A percentile compares a stretch with the other conserved stretches of the same genome.
These are phyloP conservation scores for Crioceris asparagi DNA, from an alignment of 2,888 invertebrate species.

Conservation along the genomic window DNA sequence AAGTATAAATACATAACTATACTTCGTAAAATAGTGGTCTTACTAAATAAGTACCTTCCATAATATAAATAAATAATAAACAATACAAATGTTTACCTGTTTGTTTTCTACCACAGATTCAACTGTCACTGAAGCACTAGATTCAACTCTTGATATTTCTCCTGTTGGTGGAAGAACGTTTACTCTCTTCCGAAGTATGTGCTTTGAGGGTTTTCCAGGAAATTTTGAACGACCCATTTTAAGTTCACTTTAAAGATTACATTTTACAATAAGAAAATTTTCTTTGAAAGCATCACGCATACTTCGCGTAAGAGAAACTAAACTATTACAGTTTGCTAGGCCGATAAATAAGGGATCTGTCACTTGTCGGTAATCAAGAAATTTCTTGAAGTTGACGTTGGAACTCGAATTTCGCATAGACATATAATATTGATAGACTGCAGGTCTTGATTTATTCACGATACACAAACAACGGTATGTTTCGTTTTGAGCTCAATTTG, in stretches of 20 bases:
- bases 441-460: too few relatives aligned
- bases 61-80: constrained; percentile 4
- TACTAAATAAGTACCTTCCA: neutral
- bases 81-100: constrained; percentile 32
- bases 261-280: constrained; percentile 28
- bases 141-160: constrained; percentile 30
- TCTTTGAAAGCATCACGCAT: constrained; percentile 29
- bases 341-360: too few relatives aligned
- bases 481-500: too few relatives aligned
- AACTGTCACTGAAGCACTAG: constrained; percentile 32
- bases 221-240: constrained; percentile 72
- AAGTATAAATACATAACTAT: neutral
- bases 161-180: constrained; percentile 55
- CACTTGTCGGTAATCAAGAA: too few relatives aligned
- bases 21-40: neutral
- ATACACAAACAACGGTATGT: too few relatives aligned
- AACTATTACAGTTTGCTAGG: too few relatives aligned
- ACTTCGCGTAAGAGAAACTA: constrained; percentile 16
- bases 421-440: too few relatives aligned
- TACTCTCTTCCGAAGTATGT: constrained; percentile 75
- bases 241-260: constrained; percentile 24
- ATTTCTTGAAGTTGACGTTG: too few relatives aligned
- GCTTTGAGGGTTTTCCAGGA: constrained; percentile 81
- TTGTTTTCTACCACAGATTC: constrained; percentile 32
- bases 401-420: too few relatives aligned